phyloP scores from a whole-genome alignment of 2,888 invertebrate species.

The Pycnomerus fuliginosus region DNA sequence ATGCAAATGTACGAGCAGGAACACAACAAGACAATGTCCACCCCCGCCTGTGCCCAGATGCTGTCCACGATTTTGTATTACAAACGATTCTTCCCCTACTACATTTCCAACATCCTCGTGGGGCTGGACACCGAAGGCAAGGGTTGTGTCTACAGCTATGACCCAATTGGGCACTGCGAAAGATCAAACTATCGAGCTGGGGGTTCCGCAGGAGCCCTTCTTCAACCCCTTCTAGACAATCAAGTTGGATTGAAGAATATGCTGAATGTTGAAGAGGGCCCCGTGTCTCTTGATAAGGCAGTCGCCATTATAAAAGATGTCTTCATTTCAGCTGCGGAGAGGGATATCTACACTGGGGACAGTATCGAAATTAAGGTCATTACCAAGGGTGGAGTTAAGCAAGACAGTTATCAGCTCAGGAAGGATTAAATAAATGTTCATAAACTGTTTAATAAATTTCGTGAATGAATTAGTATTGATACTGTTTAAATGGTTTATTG shows the following conservation, averaged over 20 bases:
- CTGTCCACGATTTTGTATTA: constrained; percentile 94
- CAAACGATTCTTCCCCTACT: constrained; percentile 97
- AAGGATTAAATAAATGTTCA: constrained; percentile 92
- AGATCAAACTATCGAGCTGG: constrained; percentile 81
- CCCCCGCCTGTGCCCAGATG: constrained; percentile 93
- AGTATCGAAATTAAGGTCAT: constrained; percentile 82
- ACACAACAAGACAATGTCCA: constrained; percentile 89
- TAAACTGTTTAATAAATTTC: no score
- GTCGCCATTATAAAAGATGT: constrained; percentile 87
- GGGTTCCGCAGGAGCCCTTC: constrained; percentile 85
- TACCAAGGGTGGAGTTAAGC: constrained; percentile 81
- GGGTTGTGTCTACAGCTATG: constrained; percentile 94
- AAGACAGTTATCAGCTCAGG: constrained; percentile 73
- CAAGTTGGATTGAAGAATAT: constrained; percentile 91
- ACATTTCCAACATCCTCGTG: constrained; percentile 91
- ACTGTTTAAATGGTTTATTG: no score
- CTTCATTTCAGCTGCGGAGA: constrained; percentile 95
- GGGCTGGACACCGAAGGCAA: constrained; percentile 92
- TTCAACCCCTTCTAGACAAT: constrained; percentile 95
- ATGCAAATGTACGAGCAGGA: constrained; percentile 96
- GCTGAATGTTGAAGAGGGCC: constrained; percentile 64
- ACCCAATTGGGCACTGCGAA: constrained; percentile 96
- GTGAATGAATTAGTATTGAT: no score
- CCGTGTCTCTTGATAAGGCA: constrained; percentile 78
- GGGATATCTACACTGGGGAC: constrained; percentile 98